Evolutionary conservation across 2,113 vertebrate species (phyloP).

Genomic region (Melanerpes aurifrons): DNA sequence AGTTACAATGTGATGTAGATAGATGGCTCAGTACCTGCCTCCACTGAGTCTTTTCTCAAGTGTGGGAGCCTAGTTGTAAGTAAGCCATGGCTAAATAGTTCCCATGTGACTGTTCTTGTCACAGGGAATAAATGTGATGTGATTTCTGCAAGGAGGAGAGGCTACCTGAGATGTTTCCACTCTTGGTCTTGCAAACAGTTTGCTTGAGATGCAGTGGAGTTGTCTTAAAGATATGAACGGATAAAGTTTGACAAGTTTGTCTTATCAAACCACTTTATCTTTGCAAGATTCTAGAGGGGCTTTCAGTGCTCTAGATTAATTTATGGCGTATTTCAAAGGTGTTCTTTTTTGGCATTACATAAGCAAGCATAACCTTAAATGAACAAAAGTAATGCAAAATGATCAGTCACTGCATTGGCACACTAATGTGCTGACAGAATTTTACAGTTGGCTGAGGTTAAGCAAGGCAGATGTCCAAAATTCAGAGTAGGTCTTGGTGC

Average conservation of each 20-base stretch:
- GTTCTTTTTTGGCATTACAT: not conserved
- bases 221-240: not conserved
- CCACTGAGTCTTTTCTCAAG: not conserved
- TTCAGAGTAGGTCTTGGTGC: not conserved
- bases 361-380: not conserved
- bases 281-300: not conserved
- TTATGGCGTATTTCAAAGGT: not conserved
- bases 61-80: not conserved
- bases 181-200: not conserved
- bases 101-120: not conserved
- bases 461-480: conserved; percentile 10
- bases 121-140: not conserved
- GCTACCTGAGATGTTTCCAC: not conserved
- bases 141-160: not conserved
- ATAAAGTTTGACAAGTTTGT: not conserved
- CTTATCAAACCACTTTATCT: not conserved
- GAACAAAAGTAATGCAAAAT: not conserved
- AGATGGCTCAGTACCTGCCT: not conserved
- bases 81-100: not conserved
- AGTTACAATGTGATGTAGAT: not conserved
- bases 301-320: not conserved
- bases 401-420: not conserved
- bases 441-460: not conserved
- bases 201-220: not conserved
- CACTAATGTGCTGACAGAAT: not conserved